Evolutionary conservation across 2,888 invertebrate genomes (phyloP).

Genomic region (Dicyrtomina minuta): DNA sequence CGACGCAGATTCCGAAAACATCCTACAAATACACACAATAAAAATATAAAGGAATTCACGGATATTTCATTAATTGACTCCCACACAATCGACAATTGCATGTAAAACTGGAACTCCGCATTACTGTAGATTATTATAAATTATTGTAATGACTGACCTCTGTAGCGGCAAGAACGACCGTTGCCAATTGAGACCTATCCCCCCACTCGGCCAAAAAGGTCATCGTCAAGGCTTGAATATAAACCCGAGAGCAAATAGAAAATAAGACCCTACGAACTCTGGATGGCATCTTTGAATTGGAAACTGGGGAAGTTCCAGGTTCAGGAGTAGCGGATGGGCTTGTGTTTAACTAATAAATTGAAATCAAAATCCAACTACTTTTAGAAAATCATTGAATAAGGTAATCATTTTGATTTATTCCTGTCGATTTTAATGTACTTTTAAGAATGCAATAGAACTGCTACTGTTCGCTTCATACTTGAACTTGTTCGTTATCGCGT

Average conservation of each 20-base stretch:
- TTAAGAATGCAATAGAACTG: neutral
- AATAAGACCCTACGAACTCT: slow-evolving; percentile 39
- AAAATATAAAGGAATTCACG: neutral
- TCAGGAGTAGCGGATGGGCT: no score
- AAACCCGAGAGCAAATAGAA: slow-evolving; percentile 45
- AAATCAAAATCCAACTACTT: no score
- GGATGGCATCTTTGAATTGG: slow-evolving; percentile 35
- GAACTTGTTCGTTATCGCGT: slow-evolving; percentile 75
- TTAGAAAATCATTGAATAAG: no score
- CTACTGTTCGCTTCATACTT: slow-evolving; percentile 56
- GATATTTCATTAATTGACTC: no score
- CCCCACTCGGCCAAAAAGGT: slow-evolving; percentile 99
- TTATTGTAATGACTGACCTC: slow-evolving; percentile 63
- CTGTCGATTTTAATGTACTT: no score
- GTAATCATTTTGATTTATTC: no score
- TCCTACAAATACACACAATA: slow-evolving; percentile 60
- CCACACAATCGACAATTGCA: no score
- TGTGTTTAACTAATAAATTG: no score
- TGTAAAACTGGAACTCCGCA: no score
- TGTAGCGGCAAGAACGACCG: slow-evolving; percentile 93
- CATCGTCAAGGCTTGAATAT: slow-evolving; percentile 74
- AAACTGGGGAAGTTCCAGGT: slow-evolving; percentile 4
- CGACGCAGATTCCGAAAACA: slow-evolving; percentile 88
- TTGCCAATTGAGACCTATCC: slow-evolving; percentile 94
- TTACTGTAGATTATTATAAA: no score